Conservation (phyloP, 1,140 invertebrate species). For the Myzus persicae region DNA sequence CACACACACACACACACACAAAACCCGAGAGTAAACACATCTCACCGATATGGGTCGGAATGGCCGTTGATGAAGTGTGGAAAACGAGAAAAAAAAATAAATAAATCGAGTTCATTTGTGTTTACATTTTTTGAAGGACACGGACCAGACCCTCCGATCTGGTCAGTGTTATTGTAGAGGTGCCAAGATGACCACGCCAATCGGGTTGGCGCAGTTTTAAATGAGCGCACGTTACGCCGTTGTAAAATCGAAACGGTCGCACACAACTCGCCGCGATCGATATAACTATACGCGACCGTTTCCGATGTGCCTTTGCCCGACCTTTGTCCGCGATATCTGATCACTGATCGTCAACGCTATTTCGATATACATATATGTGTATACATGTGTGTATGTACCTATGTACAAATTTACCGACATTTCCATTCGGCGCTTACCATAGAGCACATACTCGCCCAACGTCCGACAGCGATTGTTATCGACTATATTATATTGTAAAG, state of each 20-base stretch:
- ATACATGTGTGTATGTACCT: not conserved
- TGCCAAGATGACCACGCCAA: too few relatives aligned
- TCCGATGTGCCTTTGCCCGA: not conserved
- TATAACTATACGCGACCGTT: not conserved
- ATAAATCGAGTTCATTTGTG: not conserved
- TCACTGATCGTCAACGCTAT: not conserved
- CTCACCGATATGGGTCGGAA: not conserved
- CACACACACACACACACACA: too few relatives aligned
- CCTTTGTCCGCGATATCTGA: not conserved
- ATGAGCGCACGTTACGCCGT: not conserved
- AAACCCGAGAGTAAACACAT: not conserved
- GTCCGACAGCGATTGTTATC: constrained; percentile 3
- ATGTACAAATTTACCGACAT: not conserved
- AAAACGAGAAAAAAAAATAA: not conserved
- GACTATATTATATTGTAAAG: not conserved
- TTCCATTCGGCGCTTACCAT: not conserved
- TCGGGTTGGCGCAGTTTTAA: not conserved
- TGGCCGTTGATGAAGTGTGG: not conserved
- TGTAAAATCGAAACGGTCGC: not conserved
- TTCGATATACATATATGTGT: too few relatives aligned
- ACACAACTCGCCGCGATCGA: not conserved
- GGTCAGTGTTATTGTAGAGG: too few relatives aligned
- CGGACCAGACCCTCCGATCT: too few relatives aligned
- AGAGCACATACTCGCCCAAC: not conserved
- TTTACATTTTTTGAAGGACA: not conserved